Evolutionary conservation across 1,140 invertebrate genomes (phyloP), one percentile per base, ranked within the genome.

Genomic region (Hyles euphorbiae): DNA sequence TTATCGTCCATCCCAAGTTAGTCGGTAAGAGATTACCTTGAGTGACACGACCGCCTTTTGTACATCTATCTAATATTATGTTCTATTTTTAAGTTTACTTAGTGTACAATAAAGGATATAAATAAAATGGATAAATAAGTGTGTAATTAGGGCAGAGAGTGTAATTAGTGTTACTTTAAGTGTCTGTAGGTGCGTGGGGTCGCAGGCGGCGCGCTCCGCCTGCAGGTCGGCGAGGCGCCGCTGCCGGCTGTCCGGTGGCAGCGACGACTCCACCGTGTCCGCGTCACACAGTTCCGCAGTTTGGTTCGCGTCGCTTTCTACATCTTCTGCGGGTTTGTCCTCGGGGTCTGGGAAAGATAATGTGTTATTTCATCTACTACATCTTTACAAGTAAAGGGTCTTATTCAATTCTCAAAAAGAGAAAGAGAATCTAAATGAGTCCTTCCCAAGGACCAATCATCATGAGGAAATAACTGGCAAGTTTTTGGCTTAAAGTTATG

Each of bases 181-280:
- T 72, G 93, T 94, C 58, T 94, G 93, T 47, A 96, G 85, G 69
- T 95, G 92, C 60, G 95, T 94, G 0, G 95, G 94, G 76, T 95
- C 95, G 75, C 95, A 96, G 58, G 95, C 94, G 9, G 95, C 93
- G 67, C 95, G 93, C 34, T 95, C 90, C 61, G 94, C 94, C 74
- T 94, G 84, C 57, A 87, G 54, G 74, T 95, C 93, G 4, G 91
- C 90, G n/a, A 93, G 89, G 51, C 91, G 90, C 70, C 91, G 91
- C 74, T 93, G 92, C 33, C 92, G 91, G 61, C 91, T 91, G 68
- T 92, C 90, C 7, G 92, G 91, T 3, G 94, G 94, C 34, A 94
- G 76, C 0, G 93, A 90, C 0, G 94, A 93, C 75, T 94, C 93
- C 0, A 94, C 93, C 3, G 94, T 90, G 76, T 93, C 92, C 34